Conservation (phyloP, 2,113 vertebrate genomes). For the Vidua chalybeata region DNA sequence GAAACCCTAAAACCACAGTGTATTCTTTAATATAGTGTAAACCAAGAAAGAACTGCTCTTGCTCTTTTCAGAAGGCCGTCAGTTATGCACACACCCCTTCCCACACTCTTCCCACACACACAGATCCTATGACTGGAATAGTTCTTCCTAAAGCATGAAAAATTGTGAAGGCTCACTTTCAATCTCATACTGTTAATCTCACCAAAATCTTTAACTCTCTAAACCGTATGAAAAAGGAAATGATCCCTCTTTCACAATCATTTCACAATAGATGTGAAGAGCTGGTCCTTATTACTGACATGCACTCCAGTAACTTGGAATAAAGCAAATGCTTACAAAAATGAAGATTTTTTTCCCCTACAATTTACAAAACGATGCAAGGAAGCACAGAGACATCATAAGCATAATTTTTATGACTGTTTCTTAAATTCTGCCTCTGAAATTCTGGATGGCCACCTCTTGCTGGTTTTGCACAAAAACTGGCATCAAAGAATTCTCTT, state of each 20-base stretch:
- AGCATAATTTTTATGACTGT: not conserved
- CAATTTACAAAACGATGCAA: not conserved
- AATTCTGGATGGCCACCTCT: not conserved
- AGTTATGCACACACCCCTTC: not conserved
- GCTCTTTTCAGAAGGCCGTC: constrained; percentile 7
- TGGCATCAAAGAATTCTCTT: not conserved
- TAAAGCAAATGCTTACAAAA: not conserved
- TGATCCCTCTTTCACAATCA: not conserved
- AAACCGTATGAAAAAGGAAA: not conserved
- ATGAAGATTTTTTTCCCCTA: not conserved
- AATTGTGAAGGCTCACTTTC: not conserved
- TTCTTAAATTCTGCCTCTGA: not conserved
- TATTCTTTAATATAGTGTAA: not conserved
- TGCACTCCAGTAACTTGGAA: not conserved
- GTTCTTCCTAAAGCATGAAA: constrained; percentile 22
- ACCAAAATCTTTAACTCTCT: not conserved
- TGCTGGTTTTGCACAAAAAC: not conserved
- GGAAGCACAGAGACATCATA: not conserved
- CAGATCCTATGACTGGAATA: constrained; percentile 16
- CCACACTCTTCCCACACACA: not conserved
- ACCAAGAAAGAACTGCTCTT: not conserved
- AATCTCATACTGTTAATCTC: not conserved
- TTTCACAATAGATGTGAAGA: not conserved
- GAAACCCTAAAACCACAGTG: not conserved
- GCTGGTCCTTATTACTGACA: not conserved